A percentile compares a stretch with the other conserved stretches of the same genome.
Conservation (phyloP, 2,888 invertebrate species). For the Zele albiditarsus region DNA sequence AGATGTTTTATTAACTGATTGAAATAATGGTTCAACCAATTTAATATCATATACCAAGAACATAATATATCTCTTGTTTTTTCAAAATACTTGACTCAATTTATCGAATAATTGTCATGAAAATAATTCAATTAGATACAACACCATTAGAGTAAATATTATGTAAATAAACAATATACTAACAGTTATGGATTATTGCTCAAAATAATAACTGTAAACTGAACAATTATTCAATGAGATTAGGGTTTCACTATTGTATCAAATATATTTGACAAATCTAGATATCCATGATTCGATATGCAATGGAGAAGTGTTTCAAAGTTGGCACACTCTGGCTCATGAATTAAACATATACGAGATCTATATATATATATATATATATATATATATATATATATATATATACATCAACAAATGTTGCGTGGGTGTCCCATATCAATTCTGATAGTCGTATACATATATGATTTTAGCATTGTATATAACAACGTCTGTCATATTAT, state of each 20-base stretch:
- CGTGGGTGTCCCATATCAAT: slow-evolving; percentile 21
- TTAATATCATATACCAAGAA: too few relatives aligned
- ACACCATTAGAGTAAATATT: not conserved
- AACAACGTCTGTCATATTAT: not conserved
- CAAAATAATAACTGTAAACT: not conserved
- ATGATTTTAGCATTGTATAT: slow-evolving; percentile 4
- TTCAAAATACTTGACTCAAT: too few relatives aligned
- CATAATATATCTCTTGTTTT: too few relatives aligned
- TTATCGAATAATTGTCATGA: not conserved
- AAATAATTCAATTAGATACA: not conserved
- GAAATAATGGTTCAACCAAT: not conserved
- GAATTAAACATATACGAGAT: slow-evolving; percentile 35
- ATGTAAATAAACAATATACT: not conserved
- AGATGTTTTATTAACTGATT: not conserved
- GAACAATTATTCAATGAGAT: slow-evolving; percentile 9
- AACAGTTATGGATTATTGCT: not conserved
- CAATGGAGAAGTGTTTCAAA: slow-evolving; percentile 33
- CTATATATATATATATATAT: too few relatives aligned
- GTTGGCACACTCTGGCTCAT: slow-evolving; percentile 27
- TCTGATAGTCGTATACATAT: not conserved
- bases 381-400: slow-evolving; percentile 5
- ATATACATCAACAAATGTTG: not conserved
- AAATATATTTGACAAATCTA: slow-evolving; percentile 19
- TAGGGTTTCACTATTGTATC: not conserved
- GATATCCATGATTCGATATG: slow-evolving; percentile 6